Conservation (phyloP, 2,888 invertebrate species). For the Chrysodeixis includens region DNA sequence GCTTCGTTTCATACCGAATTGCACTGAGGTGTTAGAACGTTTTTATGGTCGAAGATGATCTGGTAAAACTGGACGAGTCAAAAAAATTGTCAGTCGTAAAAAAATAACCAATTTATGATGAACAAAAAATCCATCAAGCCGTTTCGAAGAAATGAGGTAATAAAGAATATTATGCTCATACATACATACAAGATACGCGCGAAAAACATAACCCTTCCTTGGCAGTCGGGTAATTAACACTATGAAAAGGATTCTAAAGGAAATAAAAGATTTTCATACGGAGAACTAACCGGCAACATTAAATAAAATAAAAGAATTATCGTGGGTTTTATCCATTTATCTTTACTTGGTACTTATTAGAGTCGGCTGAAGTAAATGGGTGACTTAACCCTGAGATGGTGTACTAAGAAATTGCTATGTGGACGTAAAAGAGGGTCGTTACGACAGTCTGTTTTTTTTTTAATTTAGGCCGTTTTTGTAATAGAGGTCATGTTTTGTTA, state of each 20-base stretch:
- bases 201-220: too few species aligned
- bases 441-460: conserved; percentile 47
- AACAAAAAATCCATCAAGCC: too few species aligned
- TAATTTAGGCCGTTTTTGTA: conserved; percentile 42
- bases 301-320: conserved; percentile 19
- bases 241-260: too few species aligned
- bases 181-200: too few species aligned
- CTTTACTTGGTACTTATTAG: conserved; percentile 45
- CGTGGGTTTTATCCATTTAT: conserved; percentile 26
- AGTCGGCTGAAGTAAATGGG: conserved; percentile 53
- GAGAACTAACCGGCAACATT: background rate
- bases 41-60: too few species aligned
- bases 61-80: too few species aligned
- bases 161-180: too few species aligned
- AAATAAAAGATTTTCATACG: background rate
- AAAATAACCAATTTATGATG: too few species aligned
- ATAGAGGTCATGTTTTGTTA: conserved; percentile 30
- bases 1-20: background rate
- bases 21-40: background rate
- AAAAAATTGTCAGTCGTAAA: too few species aligned
- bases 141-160: too few species aligned
- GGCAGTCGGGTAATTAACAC: too few species aligned
- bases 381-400: conserved; percentile 41
- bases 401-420: conserved; percentile 48
- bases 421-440: conserved; percentile 52